These are phyloP conservation scores for Eospalax fontanierii DNA, from an alignment of 2,797 vertebrate species.

Conservation along the genomic window DNA sequence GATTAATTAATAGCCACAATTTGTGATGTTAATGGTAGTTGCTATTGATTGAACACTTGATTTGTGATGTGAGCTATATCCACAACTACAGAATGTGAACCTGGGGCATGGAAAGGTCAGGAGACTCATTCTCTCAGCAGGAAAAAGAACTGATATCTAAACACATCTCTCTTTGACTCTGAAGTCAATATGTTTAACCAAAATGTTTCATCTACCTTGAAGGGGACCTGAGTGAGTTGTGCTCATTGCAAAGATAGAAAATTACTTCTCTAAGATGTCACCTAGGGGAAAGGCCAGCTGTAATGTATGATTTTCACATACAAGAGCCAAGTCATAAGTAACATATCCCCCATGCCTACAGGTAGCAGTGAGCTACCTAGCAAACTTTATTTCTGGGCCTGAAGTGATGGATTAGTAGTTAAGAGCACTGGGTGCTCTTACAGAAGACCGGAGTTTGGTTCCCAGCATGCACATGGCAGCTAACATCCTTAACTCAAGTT, in stretches of 20 bases:
- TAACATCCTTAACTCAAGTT: too few species aligned
- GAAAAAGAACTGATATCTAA: neutral
- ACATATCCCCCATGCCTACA: too few species aligned
- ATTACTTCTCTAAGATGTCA: neutral
- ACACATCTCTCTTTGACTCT: neutral
- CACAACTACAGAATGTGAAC: neutral
- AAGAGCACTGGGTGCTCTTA: too few species aligned
- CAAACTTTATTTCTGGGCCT: too few species aligned
- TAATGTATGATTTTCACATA: too few species aligned
- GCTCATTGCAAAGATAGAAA: too few species aligned
- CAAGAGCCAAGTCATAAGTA: too few species aligned
- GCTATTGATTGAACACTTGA: neutral
- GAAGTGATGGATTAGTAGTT: too few species aligned
- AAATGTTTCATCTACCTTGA: neutral
- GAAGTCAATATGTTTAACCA: neutral
- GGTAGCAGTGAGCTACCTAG: too few species aligned
- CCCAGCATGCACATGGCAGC: too few species aligned
- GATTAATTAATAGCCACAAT: neutral
- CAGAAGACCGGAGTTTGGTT: too few species aligned
- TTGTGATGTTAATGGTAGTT: neutral
- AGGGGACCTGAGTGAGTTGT: fast-evolving
- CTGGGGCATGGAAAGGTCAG: neutral
- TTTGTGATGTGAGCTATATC: neutral
- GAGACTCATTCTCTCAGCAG: neutral
- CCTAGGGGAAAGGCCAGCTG: too few species aligned